phyloP scores from a whole-genome alignment of 2,888 invertebrate genomes.

The Eristalis tenax region DNA sequence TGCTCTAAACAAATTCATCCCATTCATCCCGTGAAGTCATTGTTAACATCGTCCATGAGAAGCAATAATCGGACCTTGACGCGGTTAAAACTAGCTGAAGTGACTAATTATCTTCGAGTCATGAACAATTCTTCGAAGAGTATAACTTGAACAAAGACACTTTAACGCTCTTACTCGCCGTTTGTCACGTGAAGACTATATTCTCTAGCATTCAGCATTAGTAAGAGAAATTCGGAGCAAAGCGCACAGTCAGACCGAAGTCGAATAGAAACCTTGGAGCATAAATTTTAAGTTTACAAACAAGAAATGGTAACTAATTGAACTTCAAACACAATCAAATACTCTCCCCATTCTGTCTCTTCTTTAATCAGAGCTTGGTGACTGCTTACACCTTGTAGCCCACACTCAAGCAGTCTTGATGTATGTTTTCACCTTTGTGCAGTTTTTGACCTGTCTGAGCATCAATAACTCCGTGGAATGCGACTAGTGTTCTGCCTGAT shows the following conservation, averaged over 20 bases:
- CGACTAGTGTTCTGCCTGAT: not conserved
- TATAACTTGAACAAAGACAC: not conserved
- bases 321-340: not conserved
- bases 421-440: not conserved
- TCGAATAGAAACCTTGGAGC: too few species aligned
- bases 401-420: not conserved
- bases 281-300: too few species aligned
- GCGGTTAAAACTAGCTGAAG: not conserved
- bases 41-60: too few species aligned
- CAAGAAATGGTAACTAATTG: not conserved
- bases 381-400: not conserved
- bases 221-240: not conserved
- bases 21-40: too few species aligned
- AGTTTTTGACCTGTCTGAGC: not conserved
- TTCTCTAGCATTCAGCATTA: not conserved
- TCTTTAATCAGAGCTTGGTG: not conserved
- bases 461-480: not conserved
- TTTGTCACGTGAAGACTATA: not conserved
- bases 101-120: not conserved
- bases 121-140: not conserved
- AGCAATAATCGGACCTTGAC: not conserved
- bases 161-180: not conserved
- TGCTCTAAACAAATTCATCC: too few species aligned
- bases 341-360: too few species aligned
- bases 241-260: not conserved